phyloP scores from a whole-genome alignment of 2,113 vertebrate species.

The Fukomys damarensis region DNA sequence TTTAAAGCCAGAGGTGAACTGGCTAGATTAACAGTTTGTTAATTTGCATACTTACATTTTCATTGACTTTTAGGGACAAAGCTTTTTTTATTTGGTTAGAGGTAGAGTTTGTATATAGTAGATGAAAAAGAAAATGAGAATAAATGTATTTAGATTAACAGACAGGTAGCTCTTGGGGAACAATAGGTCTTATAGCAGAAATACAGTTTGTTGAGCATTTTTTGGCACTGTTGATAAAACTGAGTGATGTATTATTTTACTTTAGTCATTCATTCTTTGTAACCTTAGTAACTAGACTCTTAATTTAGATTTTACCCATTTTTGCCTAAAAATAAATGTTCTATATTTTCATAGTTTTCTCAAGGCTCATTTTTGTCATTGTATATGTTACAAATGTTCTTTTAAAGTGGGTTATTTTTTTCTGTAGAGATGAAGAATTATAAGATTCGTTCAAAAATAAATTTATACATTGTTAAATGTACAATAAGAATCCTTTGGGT shows the following conservation, averaged over 20 bases:
- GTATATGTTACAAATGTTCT: background rate
- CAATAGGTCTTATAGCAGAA: background rate
- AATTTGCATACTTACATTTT: background rate
- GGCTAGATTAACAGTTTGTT: background rate
- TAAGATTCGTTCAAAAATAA: background rate
- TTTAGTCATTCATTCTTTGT: constrained; percentile 58
- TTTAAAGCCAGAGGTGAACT: background rate
- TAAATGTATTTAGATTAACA: background rate
- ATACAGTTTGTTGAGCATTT: background rate
- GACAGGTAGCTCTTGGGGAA: background rate
- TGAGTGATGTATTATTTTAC: constrained; percentile 25
- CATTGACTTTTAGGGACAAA: background rate
- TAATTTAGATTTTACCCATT: constrained; percentile 72
- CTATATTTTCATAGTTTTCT: constrained; percentile 62
- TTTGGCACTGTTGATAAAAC: constrained; percentile 25
- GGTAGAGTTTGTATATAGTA: background rate
- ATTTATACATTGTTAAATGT: background rate
- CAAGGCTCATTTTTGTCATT: constrained; percentile 55
- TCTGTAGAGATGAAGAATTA: constrained; percentile 2
- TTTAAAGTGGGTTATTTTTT: constrained; percentile 48
- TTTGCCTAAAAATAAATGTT: constrained; percentile 69
- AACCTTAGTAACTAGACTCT: constrained; percentile 74
- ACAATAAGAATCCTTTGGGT: background rate
- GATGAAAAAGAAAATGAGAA: background rate
- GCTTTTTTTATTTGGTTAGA: background rate